phyloP scores from a whole-genome alignment of 2,888 invertebrate species.

The Operophtera brumata region DNA sequence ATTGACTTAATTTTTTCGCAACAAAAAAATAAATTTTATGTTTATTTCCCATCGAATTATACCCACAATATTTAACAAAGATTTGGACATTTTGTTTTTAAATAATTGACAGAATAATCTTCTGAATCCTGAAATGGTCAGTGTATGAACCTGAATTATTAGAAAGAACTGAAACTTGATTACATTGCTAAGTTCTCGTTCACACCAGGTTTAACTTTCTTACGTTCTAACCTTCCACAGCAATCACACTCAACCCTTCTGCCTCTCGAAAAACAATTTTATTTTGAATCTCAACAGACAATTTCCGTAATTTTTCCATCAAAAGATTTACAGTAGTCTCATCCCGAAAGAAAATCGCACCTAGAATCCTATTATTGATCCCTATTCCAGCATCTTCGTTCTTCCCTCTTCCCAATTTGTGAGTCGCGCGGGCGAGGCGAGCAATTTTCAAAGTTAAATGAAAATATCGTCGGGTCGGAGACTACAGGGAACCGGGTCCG shows the following conservation, averaged over 20 bases:
- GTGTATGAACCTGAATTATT: too few relatives aligned
- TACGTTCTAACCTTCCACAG: not conserved
- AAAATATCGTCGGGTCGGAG: conserved; percentile 68
- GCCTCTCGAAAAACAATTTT: conserved; percentile 23
- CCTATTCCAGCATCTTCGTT: conserved; percentile 60
- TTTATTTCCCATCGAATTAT: too few relatives aligned
- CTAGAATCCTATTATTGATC: conserved; percentile 78
- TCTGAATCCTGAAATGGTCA: too few relatives aligned
- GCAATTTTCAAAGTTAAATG: conserved; percentile 79
- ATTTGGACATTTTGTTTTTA: too few relatives aligned
- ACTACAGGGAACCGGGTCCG: conserved; percentile 41
- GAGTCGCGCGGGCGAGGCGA: conserved; percentile 63
- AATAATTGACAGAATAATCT: too few relatives aligned
- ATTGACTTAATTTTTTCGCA: too few relatives aligned
- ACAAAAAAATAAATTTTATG: too few relatives aligned
- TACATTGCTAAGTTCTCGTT: too few relatives aligned
- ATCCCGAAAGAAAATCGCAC: conserved; percentile 73
- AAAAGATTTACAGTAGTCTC: conserved; percentile 71
- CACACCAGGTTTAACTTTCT: not conserved
- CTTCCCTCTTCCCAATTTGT: conserved; percentile 59
- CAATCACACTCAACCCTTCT: not conserved
- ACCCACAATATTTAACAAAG: too few relatives aligned
- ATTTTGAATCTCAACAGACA: conserved; percentile 46
- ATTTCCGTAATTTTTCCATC: conserved; percentile 79
- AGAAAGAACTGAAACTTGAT: too few relatives aligned